Evolutionary conservation across 2,888 invertebrate genomes (phyloP).

Genomic region (Embidobia sp.): DNA sequence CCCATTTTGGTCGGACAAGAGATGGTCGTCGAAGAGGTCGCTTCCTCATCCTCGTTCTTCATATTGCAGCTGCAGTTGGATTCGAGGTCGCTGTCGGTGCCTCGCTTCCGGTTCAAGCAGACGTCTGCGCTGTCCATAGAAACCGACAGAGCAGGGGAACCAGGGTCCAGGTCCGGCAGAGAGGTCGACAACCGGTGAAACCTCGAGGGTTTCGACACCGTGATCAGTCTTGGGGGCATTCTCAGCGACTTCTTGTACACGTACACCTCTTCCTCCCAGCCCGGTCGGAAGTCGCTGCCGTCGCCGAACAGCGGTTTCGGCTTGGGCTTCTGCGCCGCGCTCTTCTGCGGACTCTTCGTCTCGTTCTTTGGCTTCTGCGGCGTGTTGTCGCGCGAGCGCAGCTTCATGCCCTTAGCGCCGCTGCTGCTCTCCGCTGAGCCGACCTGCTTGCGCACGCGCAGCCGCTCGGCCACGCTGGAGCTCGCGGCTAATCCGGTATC

Average conservation of each 20-base stretch:
- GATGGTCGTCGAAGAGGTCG: constrained; percentile 86
- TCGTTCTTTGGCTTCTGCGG: constrained; percentile 77
- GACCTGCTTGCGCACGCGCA: constrained; percentile 76
- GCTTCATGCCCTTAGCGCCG: constrained; percentile 73
- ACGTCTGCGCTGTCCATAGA: constrained; percentile 83
- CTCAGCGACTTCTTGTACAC: constrained; percentile 91
- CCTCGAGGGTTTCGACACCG: constrained; percentile 88
- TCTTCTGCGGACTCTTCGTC: constrained; percentile 69
- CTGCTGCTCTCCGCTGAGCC: constrained; percentile 60
- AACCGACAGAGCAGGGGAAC: constrained; percentile 87
- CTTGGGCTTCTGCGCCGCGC: constrained; percentile 70
- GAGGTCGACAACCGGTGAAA: constrained; percentile 88
- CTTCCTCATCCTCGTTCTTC: constrained; percentile 86
- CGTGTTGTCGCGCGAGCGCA: constrained; percentile 75
- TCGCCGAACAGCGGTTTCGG: constrained; percentile 86
- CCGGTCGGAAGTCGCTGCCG: constrained; percentile 88
- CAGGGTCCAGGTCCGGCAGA: constrained; percentile 89
- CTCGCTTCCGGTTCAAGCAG: constrained; percentile 74
- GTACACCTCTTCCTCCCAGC: constrained; percentile 92
- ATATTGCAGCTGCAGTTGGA: constrained; percentile 85
- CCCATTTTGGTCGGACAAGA: constrained; percentile 83
- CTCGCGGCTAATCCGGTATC: constrained; percentile 66
- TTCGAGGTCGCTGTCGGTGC: constrained; percentile 86
- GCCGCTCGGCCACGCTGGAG: constrained; percentile 77
- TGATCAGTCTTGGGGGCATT: constrained; percentile 91